A percentile compares a stretch with the other conserved stretches of the same genome.
Evolutionary conservation across 2,797 vertebrate genomes (phyloP).

Genomic region (Schizopygopsis pylzovi): DNA sequence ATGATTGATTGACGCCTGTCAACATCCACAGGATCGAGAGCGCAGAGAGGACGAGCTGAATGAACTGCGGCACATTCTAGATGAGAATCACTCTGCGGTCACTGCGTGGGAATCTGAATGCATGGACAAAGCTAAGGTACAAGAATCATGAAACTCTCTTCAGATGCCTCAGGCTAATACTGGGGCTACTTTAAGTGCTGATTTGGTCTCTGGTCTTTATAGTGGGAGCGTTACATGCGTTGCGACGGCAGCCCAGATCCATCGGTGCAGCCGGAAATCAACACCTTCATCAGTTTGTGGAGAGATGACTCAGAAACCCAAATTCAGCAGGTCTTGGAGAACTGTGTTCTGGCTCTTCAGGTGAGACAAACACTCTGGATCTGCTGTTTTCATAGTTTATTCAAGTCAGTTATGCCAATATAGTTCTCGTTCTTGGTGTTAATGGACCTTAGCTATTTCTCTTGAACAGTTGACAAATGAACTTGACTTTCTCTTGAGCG

Average conservation of each 20-base stretch:
- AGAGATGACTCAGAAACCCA: slow-evolving; percentile 79
- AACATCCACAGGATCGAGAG: slow-evolving; percentile 75
- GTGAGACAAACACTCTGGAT: slow-evolving; percentile 71
- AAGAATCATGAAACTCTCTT: neutral
- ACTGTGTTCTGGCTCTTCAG: slow-evolving; percentile 79
- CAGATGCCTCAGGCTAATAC: neutral
- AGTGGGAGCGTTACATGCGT: slow-evolving; percentile 89
- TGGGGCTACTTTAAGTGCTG: neutral
- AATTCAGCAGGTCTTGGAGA: slow-evolving; percentile 75
- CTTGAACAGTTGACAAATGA: slow-evolving; percentile 83
- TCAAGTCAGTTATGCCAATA: neutral
- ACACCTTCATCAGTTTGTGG: slow-evolving; percentile 89
- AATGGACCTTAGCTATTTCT: neutral
- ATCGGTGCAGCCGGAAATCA: slow-evolving; percentile 80
- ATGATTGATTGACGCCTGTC: neutral
- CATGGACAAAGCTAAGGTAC: slow-evolving; percentile 77
- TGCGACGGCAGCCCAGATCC: slow-evolving; percentile 89
- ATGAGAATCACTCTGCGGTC: slow-evolving; percentile 79
- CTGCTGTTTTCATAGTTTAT: neutral
- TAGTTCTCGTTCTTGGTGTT: neutral
- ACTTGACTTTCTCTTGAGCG: slow-evolving; percentile 78
- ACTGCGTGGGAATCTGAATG: slow-evolving; percentile 73
- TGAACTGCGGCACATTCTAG: slow-evolving; percentile 79
- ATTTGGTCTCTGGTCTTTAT: slow-evolving; percentile 39
- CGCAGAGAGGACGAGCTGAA: slow-evolving; percentile 80